These are phyloP conservation scores for Actinia equina DNA, from an alignment of 64 coral and sea anemone genomes.

Conservation along the genomic window DNA sequence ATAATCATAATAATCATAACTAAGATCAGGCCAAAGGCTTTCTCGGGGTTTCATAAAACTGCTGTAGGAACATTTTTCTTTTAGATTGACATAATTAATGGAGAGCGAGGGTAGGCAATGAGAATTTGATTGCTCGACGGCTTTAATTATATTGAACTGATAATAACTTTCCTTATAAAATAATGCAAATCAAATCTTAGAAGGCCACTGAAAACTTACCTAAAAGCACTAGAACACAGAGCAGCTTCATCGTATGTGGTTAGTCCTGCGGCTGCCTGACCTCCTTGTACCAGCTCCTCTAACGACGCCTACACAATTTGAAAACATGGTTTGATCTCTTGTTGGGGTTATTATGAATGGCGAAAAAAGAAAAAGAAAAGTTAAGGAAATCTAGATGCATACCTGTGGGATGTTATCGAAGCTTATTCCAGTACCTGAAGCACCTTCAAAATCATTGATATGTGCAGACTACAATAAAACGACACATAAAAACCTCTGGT, in stretches of 20 bases:
- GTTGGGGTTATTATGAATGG: background rate
- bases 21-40: no score
- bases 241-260: constrained; percentile 97
- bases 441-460: constrained; percentile 98
- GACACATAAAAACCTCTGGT: background rate
- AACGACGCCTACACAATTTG: constrained; percentile 58
- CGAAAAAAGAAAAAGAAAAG: background rate
- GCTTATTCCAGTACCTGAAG: constrained; percentile 71
- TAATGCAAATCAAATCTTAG: no score
- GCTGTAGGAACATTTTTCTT: no score
- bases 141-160: no score
- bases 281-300: constrained; percentile 79
- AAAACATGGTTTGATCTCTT: background rate
- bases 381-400: no score
- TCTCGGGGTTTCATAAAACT: no score
- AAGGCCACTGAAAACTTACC: background rate
- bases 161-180: no score
- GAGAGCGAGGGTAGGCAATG: no score
- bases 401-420: constrained; percentile 98
- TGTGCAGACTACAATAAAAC: constrained; percentile 76
- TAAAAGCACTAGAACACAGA: constrained; percentile 87
- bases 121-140: no score
- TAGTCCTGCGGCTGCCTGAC: constrained; percentile 43
- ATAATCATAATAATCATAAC: no score
- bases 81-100: no score